A percentile compares a stretch with the other conserved stretches of the same genome.
phyloP scores from a whole-genome alignment of 1,140 invertebrate species.

The Bradysia coprophila region DNA sequence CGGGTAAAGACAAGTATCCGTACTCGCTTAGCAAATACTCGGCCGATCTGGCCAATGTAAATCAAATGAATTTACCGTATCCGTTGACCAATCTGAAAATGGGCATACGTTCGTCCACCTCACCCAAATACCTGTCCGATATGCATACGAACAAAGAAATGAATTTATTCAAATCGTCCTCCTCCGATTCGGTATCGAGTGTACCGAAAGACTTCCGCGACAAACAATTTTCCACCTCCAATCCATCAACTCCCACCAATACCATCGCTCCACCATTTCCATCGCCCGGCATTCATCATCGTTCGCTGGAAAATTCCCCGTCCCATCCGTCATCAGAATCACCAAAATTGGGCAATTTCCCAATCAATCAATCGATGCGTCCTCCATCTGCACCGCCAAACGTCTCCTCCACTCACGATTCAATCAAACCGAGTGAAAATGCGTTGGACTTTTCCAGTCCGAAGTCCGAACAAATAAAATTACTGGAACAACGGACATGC shows the following conservation, averaged over 20 bases:
- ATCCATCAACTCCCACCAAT: neutral
- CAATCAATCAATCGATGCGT: neutral
- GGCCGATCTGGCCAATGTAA: neutral
- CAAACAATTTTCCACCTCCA: neutral
- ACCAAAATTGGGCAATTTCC: neutral
- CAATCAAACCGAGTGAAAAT: neutral
- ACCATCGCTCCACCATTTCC: neutral
- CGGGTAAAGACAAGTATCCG: neutral
- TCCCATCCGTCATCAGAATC: neutral
- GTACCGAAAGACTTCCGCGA: neutral
- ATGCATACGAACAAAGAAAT: neutral
- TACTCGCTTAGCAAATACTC: neutral
- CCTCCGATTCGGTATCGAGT: neutral
- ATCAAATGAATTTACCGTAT: neutral
- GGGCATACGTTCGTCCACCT: neutral
- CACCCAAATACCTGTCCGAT: neutral
- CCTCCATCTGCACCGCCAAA: neutral
- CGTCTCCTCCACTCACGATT: neutral
- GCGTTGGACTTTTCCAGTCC: neutral
- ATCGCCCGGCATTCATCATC: neutral
- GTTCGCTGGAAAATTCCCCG: neutral
- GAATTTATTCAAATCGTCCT: neutral
- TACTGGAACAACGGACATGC: neutral
- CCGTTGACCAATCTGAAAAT: neutral
- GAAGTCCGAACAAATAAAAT: neutral